phyloP scores from a whole-genome alignment of 2,797 vertebrate genomes.

The Pipistrellus pygmaeus region DNA sequence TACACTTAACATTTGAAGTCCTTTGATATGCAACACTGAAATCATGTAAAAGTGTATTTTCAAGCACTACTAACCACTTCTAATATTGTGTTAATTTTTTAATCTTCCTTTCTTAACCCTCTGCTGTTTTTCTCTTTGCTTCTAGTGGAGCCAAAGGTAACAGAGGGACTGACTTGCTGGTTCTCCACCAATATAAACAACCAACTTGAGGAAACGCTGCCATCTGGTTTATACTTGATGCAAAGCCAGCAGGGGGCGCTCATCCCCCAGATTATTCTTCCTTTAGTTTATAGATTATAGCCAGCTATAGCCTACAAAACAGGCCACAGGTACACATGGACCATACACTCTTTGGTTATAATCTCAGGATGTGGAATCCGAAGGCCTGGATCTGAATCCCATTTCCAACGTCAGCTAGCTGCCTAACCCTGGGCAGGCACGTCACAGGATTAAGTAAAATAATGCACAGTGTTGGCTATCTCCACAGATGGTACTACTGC shows the following conservation, averaged over 20 bases:
- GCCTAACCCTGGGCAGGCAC: neutral
- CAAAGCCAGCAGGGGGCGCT: conserved; percentile 64
- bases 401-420: neutral
- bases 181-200: conserved; percentile 1
- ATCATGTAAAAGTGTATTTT: conserved; percentile 60
- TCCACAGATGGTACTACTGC: neutral
- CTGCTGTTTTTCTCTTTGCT: conserved; percentile 66
- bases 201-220: neutral
- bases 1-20: neutral
- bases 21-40: conserved; percentile 45
- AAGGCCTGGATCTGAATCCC: conserved; percentile 13
- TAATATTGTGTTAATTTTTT: conserved; percentile 73
- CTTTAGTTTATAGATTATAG: neutral
- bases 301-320: neutral
- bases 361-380: conserved; percentile 15
- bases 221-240: fast-evolving
- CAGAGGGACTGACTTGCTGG: conserved; percentile 24
- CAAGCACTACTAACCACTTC: conserved; percentile 54
- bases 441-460: neutral
- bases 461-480: neutral
- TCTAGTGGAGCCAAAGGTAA: conserved; percentile 31
- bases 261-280: neutral
- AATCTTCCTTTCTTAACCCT: conserved; percentile 41
- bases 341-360: conserved; percentile 28
- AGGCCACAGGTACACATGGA: neutral